Evolutionary conservation across 2,888 invertebrate genomes (phyloP).

Genomic region (Argyra leucocephala): DNA sequence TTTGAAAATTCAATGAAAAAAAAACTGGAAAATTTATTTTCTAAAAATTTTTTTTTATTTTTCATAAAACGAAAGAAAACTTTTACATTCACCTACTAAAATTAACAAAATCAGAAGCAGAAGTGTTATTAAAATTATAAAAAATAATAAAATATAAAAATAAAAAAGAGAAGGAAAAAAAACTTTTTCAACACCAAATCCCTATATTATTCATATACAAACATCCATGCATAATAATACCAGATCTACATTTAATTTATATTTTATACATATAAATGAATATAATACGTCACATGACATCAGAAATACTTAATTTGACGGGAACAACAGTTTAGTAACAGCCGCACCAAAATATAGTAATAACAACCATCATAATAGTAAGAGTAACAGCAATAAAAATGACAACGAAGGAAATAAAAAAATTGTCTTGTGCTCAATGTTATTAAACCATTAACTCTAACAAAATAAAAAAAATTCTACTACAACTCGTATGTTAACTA

Average conservation of each 20-base stretch:
- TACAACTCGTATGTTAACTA: too few species aligned
- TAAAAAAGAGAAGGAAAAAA: background rate
- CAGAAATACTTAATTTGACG: background rate
- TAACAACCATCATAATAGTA: too few species aligned
- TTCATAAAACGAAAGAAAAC: background rate
- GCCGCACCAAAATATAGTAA: too few species aligned
- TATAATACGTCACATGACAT: background rate
- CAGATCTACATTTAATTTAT: too few species aligned
- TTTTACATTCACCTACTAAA: background rate
- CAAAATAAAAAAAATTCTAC: too few species aligned
- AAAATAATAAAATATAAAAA: background rate
- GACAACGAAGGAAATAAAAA: too few species aligned
- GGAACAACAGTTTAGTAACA: background rate
- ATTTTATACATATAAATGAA: too few species aligned
- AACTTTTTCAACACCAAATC: conserved; percentile 1
- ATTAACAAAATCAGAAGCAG: background rate
- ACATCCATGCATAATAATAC: too few species aligned
- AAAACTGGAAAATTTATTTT: background rate
- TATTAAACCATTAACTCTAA: too few species aligned
- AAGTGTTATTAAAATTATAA: background rate
- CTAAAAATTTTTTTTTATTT: background rate
- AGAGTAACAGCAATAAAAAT: too few species aligned
- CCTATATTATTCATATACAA: background rate
- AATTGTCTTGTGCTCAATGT: too few species aligned
- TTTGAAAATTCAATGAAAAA: too few species aligned